Base-by-base conservation (phyloP, 1,140 invertebrate genomes). In the Lanistes nyassanus region DNA sequence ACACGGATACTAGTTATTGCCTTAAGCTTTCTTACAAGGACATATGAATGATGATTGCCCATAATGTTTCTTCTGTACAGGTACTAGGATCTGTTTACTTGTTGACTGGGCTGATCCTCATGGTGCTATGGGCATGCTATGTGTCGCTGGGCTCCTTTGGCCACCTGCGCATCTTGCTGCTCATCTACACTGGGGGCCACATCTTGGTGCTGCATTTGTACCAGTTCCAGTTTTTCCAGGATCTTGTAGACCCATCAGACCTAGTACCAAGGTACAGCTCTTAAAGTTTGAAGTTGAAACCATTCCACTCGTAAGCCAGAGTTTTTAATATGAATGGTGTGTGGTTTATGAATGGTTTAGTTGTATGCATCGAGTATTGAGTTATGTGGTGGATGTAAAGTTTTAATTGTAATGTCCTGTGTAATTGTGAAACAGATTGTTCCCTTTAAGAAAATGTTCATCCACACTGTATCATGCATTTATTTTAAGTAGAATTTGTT, bases 61-160 rank as follows among this genome's bases (percentile, higher is more conserved):
- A 36, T 11, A 36, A 55, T 29, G 58, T 66, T 34, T 65, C 13
- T 51, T 3, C 31, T 0, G 51, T 34, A 11, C 56, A 79, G 77
- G 64, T 62, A 4, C 92, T 94, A 3, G 93, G 93, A 47, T 93
- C 92, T 19, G 91, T 97, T 51, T 98, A 98, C 88, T 97, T 96
- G 88, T 80, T 96, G 23, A 91, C 94, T 23, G 98, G 98, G 87
- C 90, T 98, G 80, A 92, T 92, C 37, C 92, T 94, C 9, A 94
- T 94, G 23, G 97, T 96, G 0, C 95, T 95, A 90, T 97, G 97
- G 95, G 93, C 95, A 26, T 94, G 94, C 82, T 94, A 94, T 84
- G 92, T 87, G 51, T 75, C 85, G 55, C 82, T 93, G 76, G 92
- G 94, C 60, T 93, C 92, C 1, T 98, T 96, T 85, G 94, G 82